A percentile compares a stretch with the other conserved stretches of the same genome.
Evolutionary conservation across 2,113 vertebrate species (phyloP).

Genomic region (Mungos mungo): DNA sequence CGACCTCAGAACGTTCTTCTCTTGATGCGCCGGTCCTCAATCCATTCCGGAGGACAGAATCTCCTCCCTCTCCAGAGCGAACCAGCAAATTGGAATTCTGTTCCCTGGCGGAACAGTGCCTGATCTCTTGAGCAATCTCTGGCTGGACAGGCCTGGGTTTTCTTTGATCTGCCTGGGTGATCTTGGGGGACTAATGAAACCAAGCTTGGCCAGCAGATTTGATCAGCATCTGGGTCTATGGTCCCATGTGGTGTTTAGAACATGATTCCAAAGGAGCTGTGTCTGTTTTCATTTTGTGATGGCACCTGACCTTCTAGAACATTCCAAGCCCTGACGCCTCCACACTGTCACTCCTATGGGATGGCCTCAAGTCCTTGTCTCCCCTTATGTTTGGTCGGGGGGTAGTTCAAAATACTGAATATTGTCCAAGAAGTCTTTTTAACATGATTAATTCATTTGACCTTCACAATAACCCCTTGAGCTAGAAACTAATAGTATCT

Average conservation of each 20-base stretch:
- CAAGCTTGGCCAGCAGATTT: constrained; percentile 44
- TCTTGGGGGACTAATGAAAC: constrained; percentile 39
- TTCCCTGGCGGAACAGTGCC: background rate
- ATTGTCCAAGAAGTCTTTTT: background rate
- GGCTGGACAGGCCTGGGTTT: background rate
- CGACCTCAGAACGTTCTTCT: background rate
- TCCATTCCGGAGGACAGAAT: background rate
- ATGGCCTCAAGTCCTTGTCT: background rate
- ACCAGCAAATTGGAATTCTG: background rate
- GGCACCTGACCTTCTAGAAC: background rate
- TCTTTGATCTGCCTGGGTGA: constrained; percentile 68
- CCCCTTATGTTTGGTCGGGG: background rate
- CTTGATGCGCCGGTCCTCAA: background rate
- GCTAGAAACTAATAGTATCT: background rate
- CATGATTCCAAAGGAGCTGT: background rate
- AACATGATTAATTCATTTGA: too few relatives aligned
- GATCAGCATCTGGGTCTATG: background rate
- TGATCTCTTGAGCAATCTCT: constrained; percentile 14
- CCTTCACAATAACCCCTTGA: background rate
- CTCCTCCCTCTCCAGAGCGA: background rate
- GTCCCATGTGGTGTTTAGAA: background rate
- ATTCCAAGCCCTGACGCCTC: background rate
- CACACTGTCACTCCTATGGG: background rate
- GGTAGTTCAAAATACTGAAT: background rate
- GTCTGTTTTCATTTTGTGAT: background rate